Conservation (phyloP, 37 sponge, comb jelly and placozoan genomes). For the Bolinopsis microptera region DNA sequence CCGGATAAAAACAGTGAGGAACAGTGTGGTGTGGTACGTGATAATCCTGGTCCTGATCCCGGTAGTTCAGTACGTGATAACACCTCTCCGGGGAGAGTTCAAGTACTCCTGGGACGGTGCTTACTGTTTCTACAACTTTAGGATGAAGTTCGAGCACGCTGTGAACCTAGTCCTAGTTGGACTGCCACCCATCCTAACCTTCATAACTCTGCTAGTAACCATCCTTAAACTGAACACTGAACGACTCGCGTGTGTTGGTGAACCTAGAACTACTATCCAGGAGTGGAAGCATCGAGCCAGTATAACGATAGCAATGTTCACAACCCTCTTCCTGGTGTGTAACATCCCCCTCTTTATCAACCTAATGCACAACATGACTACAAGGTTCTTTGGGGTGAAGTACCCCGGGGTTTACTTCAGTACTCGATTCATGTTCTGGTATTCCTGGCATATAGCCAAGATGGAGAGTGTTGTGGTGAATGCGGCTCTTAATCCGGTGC, state of each 20-base stretch:
- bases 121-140: slow-evolving; percentile 58
- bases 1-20: neutral
- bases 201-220: neutral
- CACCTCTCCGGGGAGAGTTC: slow-evolving; percentile 13
- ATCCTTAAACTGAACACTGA: slow-evolving; percentile 5
- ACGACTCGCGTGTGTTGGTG: neutral
- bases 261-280: neutral
- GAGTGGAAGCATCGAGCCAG: slow-evolving; percentile 32
- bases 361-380: slow-evolving; percentile 53
- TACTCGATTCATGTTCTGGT: slow-evolving; percentile 58
- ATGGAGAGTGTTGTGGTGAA: slow-evolving; percentile 56
- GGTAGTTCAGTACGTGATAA: neutral
- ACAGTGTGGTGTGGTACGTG: neutral
- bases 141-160: slow-evolving; percentile 1
- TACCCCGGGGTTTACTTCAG: slow-evolving; percentile 49
- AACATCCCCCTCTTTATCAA: slow-evolving; percentile 48
- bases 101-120: slow-evolving; percentile 46
- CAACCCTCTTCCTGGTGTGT: slow-evolving; percentile 35
- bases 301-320: slow-evolving; percentile 59
- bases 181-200: slow-evolving; percentile 26
- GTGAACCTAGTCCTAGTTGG: slow-evolving; percentile 15
- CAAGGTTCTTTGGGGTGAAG: neutral
- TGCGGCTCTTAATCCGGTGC: slow-evolving; percentile 40
- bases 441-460: slow-evolving; percentile 61
- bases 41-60: neutral